Evolutionary conservation across 2,888 invertebrate species (phyloP).

Genomic region (Lymantria monacha): DNA sequence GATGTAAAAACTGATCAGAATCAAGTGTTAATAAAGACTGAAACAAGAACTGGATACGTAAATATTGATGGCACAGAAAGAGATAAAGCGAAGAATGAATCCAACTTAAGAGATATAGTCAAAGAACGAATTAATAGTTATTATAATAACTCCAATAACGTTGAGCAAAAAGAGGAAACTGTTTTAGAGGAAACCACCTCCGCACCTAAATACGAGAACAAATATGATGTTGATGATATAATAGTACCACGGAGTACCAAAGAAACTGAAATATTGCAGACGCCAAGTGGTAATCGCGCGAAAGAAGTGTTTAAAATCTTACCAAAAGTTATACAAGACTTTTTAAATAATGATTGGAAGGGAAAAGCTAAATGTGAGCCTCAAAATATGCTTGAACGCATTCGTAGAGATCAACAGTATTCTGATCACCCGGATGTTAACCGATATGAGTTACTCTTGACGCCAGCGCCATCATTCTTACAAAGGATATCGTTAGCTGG

Average conservation of each 20-base stretch:
- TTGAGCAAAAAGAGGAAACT: constrained; percentile 14
- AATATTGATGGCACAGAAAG: constrained; percentile 73
- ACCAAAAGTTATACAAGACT: constrained; percentile 82
- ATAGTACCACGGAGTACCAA: constrained; percentile 49
- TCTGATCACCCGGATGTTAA: constrained; percentile 82
- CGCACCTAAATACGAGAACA: constrained; percentile 20
- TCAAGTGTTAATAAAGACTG: constrained; percentile 68
- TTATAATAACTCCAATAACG: constrained; percentile 44
- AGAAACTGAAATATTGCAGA: constrained; percentile 43
- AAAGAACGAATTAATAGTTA: constrained; percentile 60
- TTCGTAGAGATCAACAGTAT: constrained; percentile 83
- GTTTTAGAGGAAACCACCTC: constrained; percentile 24
- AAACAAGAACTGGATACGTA: constrained; percentile 70
- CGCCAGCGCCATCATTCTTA: constrained; percentile 90
- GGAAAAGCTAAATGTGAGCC: constrained; percentile 85
- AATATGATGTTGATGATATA: constrained; percentile 69
- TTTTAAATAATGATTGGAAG: constrained; percentile 76
- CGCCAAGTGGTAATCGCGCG: constrained; percentile 59
- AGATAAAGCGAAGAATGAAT: constrained; percentile 61
- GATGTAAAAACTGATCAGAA: constrained; percentile 37
- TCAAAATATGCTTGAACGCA: constrained; percentile 86
- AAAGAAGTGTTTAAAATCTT: constrained; percentile 70
- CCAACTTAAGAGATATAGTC: constrained; percentile 54
- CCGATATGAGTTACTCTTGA: constrained; percentile 87
- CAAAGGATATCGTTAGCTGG: constrained; percentile 90